Evolutionary conservation across 2,113 vertebrate species (phyloP), one percentile per base, ranked within the genome.

Genomic region (Pseudolaguvia tuberculata): DNA sequence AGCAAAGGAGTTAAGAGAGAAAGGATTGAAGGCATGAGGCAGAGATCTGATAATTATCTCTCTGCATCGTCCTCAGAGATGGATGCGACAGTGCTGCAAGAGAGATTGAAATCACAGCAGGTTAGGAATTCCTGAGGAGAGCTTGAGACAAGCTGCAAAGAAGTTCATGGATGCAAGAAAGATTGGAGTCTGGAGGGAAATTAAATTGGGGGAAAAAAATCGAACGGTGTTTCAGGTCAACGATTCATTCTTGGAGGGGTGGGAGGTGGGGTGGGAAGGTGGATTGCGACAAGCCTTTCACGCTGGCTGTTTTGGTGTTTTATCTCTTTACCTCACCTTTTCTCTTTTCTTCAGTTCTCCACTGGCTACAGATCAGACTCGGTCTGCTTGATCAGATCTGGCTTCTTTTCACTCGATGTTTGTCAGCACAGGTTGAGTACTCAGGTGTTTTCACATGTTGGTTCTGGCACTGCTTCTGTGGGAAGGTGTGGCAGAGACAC

Each of bases 371-470:
- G 47, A 62, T 75, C 65, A 79, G 70, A 77, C 67, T 74, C 35
- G 20, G 25, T 23, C 25, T 48, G 68, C 72, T 72, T 75, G 75
- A 80, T 75, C 55, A 68, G 68, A 80, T 80, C 35, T 62, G 61
- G 75, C 59, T 68, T 57, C 68, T 66, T 69, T 53, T 77, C 9
- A 56, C 59, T 74, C 14, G 13, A 76, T 53, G 47, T 76, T 70
- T 48, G 55, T 45, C 42, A 67, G 68, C 55, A 50, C 62, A 72
- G 72, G 70, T 25, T 39, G 29, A 48, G 45, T 23, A 15, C 39
- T 74, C 55, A 56, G 77, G 52, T 77, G 74, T 77, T 73, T 73
- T 79, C 73, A 79, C 77, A 77, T 82, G 70, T 74, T 75, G 59
- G 20, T 57, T 73, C 72, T 75, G 75, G 75, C 68, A 52, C 61